These are phyloP conservation scores for Lipophrys pholis DNA, from an alignment of 2,113 vertebrate genomes.

Conservation along the genomic window DNA sequence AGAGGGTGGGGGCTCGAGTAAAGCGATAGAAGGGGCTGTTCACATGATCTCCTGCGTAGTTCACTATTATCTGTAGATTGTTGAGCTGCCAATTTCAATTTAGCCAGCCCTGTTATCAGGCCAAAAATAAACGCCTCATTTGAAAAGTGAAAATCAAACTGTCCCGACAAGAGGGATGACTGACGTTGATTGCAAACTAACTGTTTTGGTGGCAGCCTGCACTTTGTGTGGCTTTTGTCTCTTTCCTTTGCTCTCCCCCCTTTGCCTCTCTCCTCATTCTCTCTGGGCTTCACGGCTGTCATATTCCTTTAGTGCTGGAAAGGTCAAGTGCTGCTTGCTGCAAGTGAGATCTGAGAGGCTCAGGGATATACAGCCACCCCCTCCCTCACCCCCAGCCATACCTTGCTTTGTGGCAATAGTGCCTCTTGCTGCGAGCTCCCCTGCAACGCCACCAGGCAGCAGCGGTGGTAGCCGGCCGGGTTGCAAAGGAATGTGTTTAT, in stretches of 20 bases:
- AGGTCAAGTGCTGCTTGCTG: constrained; percentile 86
- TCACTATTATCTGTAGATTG: constrained; percentile 81
- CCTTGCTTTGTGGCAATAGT: constrained; percentile 71
- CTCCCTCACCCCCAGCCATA: constrained; percentile 3
- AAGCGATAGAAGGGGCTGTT: constrained; percentile 81
- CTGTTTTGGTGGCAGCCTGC: constrained; percentile 84
- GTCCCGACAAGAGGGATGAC: constrained; percentile 83
- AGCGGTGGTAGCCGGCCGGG: constrained; percentile 64
- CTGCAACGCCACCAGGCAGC: constrained; percentile 62
- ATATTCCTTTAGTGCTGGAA: constrained; percentile 86
- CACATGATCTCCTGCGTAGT: constrained; percentile 82
- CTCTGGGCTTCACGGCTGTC: constrained; percentile 84
- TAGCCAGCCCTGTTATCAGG: constrained; percentile 83
- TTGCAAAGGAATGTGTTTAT: constrained; percentile 78
- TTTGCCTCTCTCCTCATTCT: constrained; percentile 67
- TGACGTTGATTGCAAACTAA: constrained; percentile 89
- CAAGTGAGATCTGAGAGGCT: constrained; percentile 82
- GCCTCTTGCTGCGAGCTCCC: constrained; percentile 64
- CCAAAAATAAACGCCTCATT: constrained; percentile 86
- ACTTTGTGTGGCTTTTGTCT: constrained; percentile 86
- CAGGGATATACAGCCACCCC: constrained; percentile 65
- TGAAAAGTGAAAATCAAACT: constrained; percentile 90
- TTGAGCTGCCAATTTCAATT: constrained; percentile 88
- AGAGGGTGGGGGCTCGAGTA: constrained; percentile 55
- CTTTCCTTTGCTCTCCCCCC: constrained; percentile 35